A percentile compares a stretch with the other conserved stretches of the same genome.
Evolutionary conservation across 1,140 invertebrate genomes (phyloP).

Genomic region (Cyclina sinensis): DNA sequence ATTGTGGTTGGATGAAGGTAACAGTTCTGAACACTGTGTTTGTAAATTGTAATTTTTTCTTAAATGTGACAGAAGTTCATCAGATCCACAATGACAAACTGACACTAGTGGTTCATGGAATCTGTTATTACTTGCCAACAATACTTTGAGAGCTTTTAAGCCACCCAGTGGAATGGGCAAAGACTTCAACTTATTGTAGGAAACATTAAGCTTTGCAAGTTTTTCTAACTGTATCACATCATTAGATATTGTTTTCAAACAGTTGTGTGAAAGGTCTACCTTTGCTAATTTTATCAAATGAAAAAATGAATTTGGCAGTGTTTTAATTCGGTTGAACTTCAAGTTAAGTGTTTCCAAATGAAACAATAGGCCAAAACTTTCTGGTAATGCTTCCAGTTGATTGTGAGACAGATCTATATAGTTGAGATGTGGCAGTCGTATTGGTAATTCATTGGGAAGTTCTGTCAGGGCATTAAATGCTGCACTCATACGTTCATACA

Average conservation of each 20-base stretch:
- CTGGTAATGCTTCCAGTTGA: slow-evolving; percentile 80
- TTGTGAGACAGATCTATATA: slow-evolving; percentile 86
- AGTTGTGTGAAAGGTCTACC: slow-evolving; percentile 86
- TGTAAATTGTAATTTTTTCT: slow-evolving; percentile 76
- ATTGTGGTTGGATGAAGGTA: slow-evolving; percentile 75
- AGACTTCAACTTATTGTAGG: slow-evolving; percentile 83
- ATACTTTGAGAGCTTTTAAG: slow-evolving; percentile 76
- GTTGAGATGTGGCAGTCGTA: slow-evolving; percentile 85
- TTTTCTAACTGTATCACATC: slow-evolving; percentile 83
- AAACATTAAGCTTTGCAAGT: slow-evolving; percentile 84
- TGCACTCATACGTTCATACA: slow-evolving; percentile 83
- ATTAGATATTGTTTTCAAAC: slow-evolving; percentile 80
- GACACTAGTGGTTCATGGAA: slow-evolving; percentile 83
- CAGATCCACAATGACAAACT: slow-evolving; percentile 84
- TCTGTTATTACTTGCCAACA: slow-evolving; percentile 82
- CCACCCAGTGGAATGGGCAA: slow-evolving; percentile 83
- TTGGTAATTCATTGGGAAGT: slow-evolving; percentile 84
- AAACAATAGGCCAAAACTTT: slow-evolving; percentile 85
- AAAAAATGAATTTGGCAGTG: slow-evolving; percentile 81
- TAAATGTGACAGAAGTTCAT: slow-evolving; percentile 81
- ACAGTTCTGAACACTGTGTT: slow-evolving; percentile 46
- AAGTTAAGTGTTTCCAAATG: slow-evolving; percentile 83
- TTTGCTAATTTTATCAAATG: slow-evolving; percentile 84
- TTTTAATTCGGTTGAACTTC: slow-evolving; percentile 80
- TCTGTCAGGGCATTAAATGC: slow-evolving; percentile 84